Base-by-base conservation (phyloP, 2,113 vertebrate species). In the Seriola quinqueradiata region DNA sequence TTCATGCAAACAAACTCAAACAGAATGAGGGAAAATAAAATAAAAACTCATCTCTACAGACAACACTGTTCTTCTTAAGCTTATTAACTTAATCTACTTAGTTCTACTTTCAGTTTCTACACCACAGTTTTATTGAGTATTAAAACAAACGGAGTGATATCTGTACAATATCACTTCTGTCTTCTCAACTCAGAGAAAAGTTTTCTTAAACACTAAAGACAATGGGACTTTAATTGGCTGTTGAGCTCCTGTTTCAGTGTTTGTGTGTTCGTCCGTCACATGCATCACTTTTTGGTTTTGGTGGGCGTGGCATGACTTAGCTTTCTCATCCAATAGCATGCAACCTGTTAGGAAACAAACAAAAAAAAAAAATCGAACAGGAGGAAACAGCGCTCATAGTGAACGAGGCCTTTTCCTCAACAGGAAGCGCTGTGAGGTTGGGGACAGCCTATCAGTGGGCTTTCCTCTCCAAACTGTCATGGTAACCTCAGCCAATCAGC, bases 401-500 rank as follows among this genome's bases (percentile, higher is more conserved):
- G 92, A 74, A 52, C 8, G 69, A 9, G 67, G 63, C 81, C 70
- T 84, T 65, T 57, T 75, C 69, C 75, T 71, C 60, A 79, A 77
- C 70, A 75, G 83, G 77, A 87, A 85, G 81, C 70, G 61, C 23
- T 68, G 75, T 77, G 58, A 82, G 17, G 28, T 3, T 42, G 8
- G 36, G 54, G 4, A 38, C 46, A 66, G 74, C 82, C 83, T 65
- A 84, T 92, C 86, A 82, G 77, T 8, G 59, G 8, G 72, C 74
- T 89, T 89, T 92, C 79, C 84, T 89, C 91, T 94, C 91, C 92
- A 92, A 87, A 91, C 89, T 81, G 90, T 87, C 92, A 90, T 77
- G 85, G 88, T 79, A 36, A 57, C 68, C 6, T 84, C 66, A 32
- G 67, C 58, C 77, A 82, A 80, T 80, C 58, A 70, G 57, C 54